Evolutionary conservation across 2,797 vertebrate genomes (phyloP).

Genomic region (Decapterus maruadsi): DNA sequence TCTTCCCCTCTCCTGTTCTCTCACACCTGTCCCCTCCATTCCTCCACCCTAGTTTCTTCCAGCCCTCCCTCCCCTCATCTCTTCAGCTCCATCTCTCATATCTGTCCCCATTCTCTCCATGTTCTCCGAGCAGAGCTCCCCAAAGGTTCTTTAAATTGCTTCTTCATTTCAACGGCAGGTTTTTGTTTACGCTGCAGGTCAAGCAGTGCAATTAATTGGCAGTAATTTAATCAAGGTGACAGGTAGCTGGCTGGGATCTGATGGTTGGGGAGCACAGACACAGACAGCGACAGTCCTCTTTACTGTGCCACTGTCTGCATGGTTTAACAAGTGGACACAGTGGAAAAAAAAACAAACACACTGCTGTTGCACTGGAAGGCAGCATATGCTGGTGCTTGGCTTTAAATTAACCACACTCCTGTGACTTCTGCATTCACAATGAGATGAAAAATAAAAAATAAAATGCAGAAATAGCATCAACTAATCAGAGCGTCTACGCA

Average conservation of each 20-base stretch:
- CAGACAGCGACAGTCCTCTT: constrained; percentile 23
- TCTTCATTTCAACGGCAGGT: constrained; percentile 71
- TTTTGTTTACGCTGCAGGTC: constrained; percentile 83
- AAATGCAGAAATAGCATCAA: constrained; percentile 10
- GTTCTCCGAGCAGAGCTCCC: constrained; percentile 55
- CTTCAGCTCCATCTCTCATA: constrained; percentile 60
- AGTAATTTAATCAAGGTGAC: constrained; percentile 80
- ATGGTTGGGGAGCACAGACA: constrained; percentile 48
- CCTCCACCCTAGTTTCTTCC: constrained; percentile 45
- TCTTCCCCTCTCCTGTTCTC: constrained; percentile 20
- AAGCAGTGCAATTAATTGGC: constrained; percentile 78
- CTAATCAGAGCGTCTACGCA: constrained; percentile 21
- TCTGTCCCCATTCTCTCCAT: constrained; percentile 69
- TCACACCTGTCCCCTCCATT: constrained; percentile 49
- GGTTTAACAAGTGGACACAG: constrained; percentile 47
- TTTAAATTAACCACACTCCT: not conserved
- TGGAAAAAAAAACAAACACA: not conserved
- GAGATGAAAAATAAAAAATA: constrained; percentile 16
- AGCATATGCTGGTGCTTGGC: not conserved
- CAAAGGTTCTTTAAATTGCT: constrained; percentile 79
- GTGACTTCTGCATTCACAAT: constrained; percentile 18
- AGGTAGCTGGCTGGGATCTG: constrained; percentile 64
- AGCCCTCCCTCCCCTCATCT: constrained; percentile 1
- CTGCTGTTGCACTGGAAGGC: not conserved
- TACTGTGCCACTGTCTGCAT: constrained; percentile 34